These are phyloP conservation scores for Dryobota labecula DNA, from an alignment of 2,888 invertebrate genomes.

Conservation along the genomic window DNA sequence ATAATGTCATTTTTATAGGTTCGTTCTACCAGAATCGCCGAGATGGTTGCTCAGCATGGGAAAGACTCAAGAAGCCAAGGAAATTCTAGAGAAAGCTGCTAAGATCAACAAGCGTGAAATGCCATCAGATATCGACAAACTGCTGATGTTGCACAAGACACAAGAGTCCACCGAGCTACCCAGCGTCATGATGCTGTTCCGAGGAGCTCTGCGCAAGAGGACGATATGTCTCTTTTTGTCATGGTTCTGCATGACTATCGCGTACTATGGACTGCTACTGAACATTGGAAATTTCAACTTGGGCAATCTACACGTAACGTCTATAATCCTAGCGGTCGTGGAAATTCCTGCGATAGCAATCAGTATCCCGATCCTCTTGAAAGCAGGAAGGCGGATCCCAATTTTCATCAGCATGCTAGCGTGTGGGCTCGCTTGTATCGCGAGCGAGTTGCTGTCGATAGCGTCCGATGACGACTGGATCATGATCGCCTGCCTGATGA, in stretches of 20 bases:
- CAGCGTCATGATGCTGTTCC: conserved; percentile 92
- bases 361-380: conserved; percentile 94
- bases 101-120: conserved; percentile 92
- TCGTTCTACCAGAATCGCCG: conserved; percentile 95
- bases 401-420: conserved; percentile 92
- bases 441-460: conserved; percentile 89
- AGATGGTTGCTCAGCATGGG: conserved; percentile 94
- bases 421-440: conserved; percentile 93
- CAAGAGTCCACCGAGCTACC: conserved; percentile 86
- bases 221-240: conserved; percentile 93
- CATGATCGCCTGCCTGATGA: conserved; percentile 94
- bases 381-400: conserved; percentile 93
- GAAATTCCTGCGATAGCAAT: conserved; percentile 95
- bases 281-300: conserved; percentile 94
- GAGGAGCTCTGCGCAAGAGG: conserved; percentile 92
- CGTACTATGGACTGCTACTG: conserved; percentile 94
- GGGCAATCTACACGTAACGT: conserved; percentile 94
- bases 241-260: conserved; percentile 95
- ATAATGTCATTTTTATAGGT: conserved; percentile 87
- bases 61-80: conserved; percentile 92
- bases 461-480: conserved; percentile 91
- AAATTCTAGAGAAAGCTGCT: conserved; percentile 92
- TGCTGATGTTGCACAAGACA: conserved; percentile 89
- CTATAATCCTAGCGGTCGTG: conserved; percentile 93
- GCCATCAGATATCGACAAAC: conserved; percentile 93